Conservation (phyloP, 2,797 vertebrate species). For the Hapalemur alaotrensis region DNA sequence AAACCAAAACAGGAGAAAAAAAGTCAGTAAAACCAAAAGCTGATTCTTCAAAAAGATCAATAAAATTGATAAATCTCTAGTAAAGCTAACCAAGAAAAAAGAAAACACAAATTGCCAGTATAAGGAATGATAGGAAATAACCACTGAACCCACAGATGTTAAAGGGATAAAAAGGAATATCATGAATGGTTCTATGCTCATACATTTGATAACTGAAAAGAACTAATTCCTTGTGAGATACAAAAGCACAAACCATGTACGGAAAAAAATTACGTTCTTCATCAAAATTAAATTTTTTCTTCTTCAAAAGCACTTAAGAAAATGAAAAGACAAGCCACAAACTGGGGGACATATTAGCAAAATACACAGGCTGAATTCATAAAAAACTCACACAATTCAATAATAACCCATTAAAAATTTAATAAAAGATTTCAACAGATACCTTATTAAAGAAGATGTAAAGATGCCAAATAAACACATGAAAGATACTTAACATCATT, state of each 20-base stretch:
- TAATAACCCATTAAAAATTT: not conserved
- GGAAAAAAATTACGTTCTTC: not conserved
- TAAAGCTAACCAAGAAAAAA: not conserved
- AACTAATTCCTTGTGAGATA: not conserved
- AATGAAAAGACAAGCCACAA: not conserved
- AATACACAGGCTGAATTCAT: not conserved
- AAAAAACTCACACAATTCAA: not conserved
- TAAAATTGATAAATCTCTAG: not conserved
- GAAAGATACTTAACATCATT: not conserved
- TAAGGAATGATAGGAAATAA: not conserved
- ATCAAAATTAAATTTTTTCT: not conserved
- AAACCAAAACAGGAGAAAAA: not conserved
- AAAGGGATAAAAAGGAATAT: not conserved
- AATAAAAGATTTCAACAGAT: not conserved
- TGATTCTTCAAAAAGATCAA: not conserved
- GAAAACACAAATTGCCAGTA: not conserved
- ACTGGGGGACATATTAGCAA: not conserved
- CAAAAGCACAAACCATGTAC: not conserved
- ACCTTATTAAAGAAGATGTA: not conserved
- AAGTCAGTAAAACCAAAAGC: not conserved
- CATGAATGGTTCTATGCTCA: not conserved
- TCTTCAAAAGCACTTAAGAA: not conserved
- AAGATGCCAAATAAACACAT: not conserved
- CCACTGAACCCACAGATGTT: not conserved
- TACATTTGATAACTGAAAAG: not conserved